phyloP scores from a whole-genome alignment of 2,113 vertebrate species.

The Cettia cetti region DNA sequence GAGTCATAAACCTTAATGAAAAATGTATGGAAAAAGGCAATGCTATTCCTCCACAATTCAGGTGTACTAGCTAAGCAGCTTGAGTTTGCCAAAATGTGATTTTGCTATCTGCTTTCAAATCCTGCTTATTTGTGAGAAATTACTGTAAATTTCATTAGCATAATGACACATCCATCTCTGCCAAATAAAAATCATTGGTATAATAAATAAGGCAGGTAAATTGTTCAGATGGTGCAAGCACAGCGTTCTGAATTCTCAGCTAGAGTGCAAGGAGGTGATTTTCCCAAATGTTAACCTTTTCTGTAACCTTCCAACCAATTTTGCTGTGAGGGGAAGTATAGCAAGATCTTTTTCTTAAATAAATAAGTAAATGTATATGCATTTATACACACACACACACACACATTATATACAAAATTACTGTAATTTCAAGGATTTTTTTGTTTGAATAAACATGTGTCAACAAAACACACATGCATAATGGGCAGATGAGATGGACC shows the following conservation, averaged over 20 bases:
- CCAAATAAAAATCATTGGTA: neutral
- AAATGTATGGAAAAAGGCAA: neutral
- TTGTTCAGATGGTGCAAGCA: neutral
- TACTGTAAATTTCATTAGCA: neutral
- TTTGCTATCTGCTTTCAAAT: neutral
- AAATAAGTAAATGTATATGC: neutral
- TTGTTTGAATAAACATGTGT: neutral
- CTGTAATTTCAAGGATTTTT: neutral
- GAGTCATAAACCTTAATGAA: neutral
- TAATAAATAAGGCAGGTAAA: neutral
- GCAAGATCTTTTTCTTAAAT: neutral
- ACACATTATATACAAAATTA: neutral
- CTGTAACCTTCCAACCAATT: neutral
- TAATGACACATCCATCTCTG: neutral
- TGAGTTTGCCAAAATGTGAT: neutral
- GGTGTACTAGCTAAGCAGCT: neutral
- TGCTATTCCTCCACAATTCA: neutral
- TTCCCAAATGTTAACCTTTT: neutral
- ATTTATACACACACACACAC: too few species aligned
- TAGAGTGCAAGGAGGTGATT: neutral
- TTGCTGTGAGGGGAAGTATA: neutral
- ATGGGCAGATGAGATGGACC: neutral
- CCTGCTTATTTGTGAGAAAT: neutral
- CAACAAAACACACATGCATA: neutral
- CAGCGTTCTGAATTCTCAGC: neutral